Base-by-base conservation (phyloP, 2,113 vertebrate species). In the Podocnemis expansa region DNA sequence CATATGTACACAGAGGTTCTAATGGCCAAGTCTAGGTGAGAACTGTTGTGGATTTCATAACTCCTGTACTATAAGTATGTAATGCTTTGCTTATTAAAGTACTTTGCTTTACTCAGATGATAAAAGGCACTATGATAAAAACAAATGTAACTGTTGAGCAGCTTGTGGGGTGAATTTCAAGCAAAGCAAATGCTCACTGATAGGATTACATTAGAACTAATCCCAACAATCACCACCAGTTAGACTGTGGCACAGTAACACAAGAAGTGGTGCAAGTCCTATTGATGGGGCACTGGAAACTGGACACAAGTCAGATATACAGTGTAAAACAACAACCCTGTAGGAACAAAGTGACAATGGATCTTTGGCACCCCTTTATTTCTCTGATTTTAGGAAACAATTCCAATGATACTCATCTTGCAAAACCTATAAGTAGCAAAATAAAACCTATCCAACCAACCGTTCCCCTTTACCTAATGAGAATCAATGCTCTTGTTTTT, bases 91-190 rank as follows among this genome's bases (percentile, higher is more conserved):
- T 85, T 25, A 73, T 45, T 89, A 12, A 90, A 73, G 91, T 55
- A 85, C 86, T 94, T 92, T 34, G 70, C 78, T 79, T 85, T 1
- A 0, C 85, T 47, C 43, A 49, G 49, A 41, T 34, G 60, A 78
- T 55, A 90, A 84, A 97, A 97, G 96, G 96, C 96, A 97, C 96
- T 78, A 86, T 76, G 91, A 84, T 63, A 93, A 89, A 95, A 94
- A 88, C 85, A 82, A 88, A 29, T 0, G 0, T n/a, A 22, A 55
- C 3, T 8, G 84, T 86, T 73, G 73, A 92, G 81, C 76, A 54
- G 92, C 82, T 90, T 75, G 73, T 10, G 92, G 93, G 87, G 85
- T 51, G 85, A 93, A 63, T 25, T 85, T 17, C 55, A 84, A 81
- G 87, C 55, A 80, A 87, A 0, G 1, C 81, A 85, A 88, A 93